phyloP scores from a whole-genome alignment of 2,113 vertebrate species.

The Agelaius tricolor region DNA sequence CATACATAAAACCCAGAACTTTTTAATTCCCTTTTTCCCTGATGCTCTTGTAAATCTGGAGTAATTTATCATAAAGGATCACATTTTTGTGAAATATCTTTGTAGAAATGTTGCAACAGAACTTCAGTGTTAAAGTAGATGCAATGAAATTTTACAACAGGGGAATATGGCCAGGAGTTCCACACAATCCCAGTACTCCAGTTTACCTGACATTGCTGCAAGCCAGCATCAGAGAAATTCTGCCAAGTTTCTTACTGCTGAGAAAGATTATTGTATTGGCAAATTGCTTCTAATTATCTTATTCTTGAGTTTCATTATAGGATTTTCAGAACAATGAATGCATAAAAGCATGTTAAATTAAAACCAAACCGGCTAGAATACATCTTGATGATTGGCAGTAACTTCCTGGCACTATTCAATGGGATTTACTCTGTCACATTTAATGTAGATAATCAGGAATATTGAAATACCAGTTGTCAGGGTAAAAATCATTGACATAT shows the following conservation, averaged over 20 bases:
- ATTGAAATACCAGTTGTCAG: neutral
- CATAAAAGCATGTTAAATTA: neutral
- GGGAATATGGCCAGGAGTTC: neutral
- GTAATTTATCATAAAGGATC: neutral
- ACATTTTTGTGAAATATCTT: neutral
- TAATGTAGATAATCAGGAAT: neutral
- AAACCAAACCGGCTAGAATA: neutral
- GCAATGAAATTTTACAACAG: neutral
- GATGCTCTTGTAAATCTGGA: neutral
- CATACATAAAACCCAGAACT: neutral
- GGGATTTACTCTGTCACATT: neutral
- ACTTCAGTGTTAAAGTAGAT: neutral
- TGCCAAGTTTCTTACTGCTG: neutral
- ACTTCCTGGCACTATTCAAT: neutral
- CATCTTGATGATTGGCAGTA: neutral
- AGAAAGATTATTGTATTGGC: neutral
- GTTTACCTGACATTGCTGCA: neutral
- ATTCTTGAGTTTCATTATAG: neutral
- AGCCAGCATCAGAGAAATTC: neutral
- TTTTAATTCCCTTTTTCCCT: neutral
- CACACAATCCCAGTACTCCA: rapidly evolving
- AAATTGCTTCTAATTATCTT: neutral
- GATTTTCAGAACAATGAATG: neutral
- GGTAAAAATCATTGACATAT: neutral
- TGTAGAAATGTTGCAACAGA: neutral